phyloP scores from a whole-genome alignment of 2,797 vertebrate species.

The Oophaga sylvatica region DNA sequence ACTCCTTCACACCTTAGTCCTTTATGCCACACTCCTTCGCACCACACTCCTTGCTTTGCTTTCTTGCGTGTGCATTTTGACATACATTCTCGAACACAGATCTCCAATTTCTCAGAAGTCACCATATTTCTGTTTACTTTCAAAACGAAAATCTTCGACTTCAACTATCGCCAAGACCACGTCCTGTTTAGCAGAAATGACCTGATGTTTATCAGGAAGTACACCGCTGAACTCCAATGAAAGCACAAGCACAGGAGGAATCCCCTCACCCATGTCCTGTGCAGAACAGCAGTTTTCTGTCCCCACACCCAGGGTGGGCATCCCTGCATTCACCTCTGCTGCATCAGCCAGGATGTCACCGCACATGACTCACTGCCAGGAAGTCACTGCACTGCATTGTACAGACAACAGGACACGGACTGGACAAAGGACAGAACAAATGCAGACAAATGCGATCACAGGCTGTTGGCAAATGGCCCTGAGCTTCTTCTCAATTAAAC shows the following conservation, averaged over 20 bases:
- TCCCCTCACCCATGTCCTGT: neutral
- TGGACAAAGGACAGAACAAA: neutral
- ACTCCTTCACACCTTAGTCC: too few relatives aligned
- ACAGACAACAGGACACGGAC: neutral
- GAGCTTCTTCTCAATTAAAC: neutral
- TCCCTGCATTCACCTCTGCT: conserved; percentile 12
- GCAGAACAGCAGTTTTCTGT: conserved; percentile 7
- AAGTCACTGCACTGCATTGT: conserved; percentile 30
- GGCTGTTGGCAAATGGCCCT: neutral
- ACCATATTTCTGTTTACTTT: neutral
- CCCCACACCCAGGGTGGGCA: conserved; percentile 21
- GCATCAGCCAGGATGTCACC: conserved; percentile 46
- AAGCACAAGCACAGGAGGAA: conserved; percentile 2
- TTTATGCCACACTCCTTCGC: too few relatives aligned
- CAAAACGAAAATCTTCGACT: neutral
- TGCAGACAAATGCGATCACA: neutral
- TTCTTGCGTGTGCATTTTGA: too few relatives aligned
- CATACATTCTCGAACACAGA: neutral
- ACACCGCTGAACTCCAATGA: neutral
- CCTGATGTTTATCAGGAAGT: conserved; percentile 26
- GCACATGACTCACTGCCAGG: conserved; percentile 44
- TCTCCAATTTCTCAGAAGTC: neutral
- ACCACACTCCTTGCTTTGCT: too few relatives aligned
- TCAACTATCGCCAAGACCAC: neutral
- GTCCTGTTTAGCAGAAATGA: conserved; percentile 42